These are phyloP conservation scores for Vespertilio murinus DNA, from an alignment of 2,797 vertebrate species.

Conservation along the genomic window DNA sequence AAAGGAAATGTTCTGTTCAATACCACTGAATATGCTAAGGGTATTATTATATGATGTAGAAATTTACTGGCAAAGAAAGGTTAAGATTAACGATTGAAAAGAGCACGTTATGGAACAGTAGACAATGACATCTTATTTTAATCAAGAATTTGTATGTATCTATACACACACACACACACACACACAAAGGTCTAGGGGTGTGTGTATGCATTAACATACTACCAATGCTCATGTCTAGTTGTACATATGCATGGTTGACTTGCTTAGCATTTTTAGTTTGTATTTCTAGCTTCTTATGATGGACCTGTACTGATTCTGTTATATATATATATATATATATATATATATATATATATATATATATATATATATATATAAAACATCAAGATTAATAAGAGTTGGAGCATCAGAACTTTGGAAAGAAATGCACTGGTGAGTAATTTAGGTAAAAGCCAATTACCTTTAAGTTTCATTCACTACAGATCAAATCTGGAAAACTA, in stretches of 20 bases:
- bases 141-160: not conserved
- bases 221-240: not conserved
- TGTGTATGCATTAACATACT: not conserved
- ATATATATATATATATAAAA: not conserved
- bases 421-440: not conserved
- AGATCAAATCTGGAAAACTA: not conserved
- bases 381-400: not conserved
- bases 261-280: not conserved
- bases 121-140: not conserved
- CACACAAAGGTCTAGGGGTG: not conserved
- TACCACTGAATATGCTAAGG: not conserved
- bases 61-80: not conserved
- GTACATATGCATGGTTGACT: not conserved
- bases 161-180: not conserved
- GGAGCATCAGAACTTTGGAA: not conserved
- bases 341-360: not conserved
- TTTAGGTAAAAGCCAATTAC: not conserved
- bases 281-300: not conserved
- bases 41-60: not conserved
- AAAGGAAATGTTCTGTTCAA: not conserved
- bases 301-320: not conserved
- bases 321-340: not conserved
- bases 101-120: not conserved
- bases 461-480: slow-evolving; percentile 7
- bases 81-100: not conserved